Conservation (phyloP, 1,140 invertebrate species). For the Scaptodrosophila lebanonensis region DNA sequence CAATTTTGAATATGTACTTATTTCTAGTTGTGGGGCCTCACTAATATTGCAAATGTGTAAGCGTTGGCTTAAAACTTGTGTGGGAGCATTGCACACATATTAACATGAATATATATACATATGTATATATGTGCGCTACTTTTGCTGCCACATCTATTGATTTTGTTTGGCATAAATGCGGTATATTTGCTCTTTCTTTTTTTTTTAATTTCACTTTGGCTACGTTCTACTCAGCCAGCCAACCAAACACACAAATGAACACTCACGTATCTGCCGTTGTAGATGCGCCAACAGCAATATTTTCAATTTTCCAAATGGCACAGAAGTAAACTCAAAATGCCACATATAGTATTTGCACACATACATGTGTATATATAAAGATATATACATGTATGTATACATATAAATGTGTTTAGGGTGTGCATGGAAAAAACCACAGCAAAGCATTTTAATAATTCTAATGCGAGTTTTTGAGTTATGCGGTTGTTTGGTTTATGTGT, state of each 20-base stretch:
- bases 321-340: constrained; percentile 62
- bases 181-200: constrained; percentile 37
- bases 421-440: constrained; percentile 58
- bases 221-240: no score
- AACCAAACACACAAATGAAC: no score
- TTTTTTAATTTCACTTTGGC: constrained; percentile 28
- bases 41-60: constrained; percentile 63
- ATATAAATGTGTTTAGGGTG: constrained; percentile 19
- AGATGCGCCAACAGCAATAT: constrained; percentile 56
- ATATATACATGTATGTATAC: constrained; percentile 13
- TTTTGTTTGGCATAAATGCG: constrained; percentile 70
- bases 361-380: constrained; percentile 9
- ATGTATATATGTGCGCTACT: constrained; percentile 45
- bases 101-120: no score
- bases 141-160: constrained; percentile 70
- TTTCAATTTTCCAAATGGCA: constrained; percentile 71
- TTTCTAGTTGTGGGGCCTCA: constrained; percentile 48
- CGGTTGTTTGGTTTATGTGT: constrained; percentile 3
- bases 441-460: constrained; percentile 71
- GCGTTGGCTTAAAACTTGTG: no score
- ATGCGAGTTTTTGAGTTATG: constrained; percentile 56
- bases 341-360: constrained; percentile 24
- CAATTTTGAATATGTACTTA: no score
- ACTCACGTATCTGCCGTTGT: no score
- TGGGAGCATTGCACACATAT: no score